Percentiles rank a stretch among this genome's conserved stretches.
These are phyloP conservation scores for Platycheirus rosarum DNA, from an alignment of 2,888 invertebrate species.

Conservation along the genomic window DNA sequence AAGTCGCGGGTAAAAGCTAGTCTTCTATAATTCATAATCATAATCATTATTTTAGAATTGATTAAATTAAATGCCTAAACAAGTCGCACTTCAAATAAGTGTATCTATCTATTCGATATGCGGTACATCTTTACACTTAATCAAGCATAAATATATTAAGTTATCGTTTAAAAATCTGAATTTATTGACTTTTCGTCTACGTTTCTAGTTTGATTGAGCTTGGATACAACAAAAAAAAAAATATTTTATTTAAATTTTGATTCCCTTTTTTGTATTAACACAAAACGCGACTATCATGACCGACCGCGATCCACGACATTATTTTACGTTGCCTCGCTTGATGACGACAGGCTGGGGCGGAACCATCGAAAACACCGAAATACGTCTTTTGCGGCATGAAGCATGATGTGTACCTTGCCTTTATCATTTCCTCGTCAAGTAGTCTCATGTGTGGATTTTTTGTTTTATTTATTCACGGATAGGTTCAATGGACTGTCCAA, in stretches of 20 bases:
- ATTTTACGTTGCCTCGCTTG: constrained; percentile 8
- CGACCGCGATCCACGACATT: too few relatives aligned
- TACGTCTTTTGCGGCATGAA: neutral
- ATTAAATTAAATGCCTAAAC: too few relatives aligned
- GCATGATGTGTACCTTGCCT: neutral
- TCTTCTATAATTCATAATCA: too few relatives aligned
- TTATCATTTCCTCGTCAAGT: constrained; percentile 15
- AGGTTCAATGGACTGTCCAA: constrained; percentile 17
- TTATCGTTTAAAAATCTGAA: too few relatives aligned
- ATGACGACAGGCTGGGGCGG: constrained; percentile 44
- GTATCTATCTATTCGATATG: too few relatives aligned
- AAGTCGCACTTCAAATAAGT: too few relatives aligned
- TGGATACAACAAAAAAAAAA: neutral
- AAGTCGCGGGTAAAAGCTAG: too few relatives aligned
- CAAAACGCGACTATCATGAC: constrained; percentile 23
- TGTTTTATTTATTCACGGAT: neutral
- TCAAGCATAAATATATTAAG: too few relatives aligned
- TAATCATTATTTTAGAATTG: too few relatives aligned
- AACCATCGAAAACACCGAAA: constrained; percentile 17
- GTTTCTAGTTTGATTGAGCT: too few relatives aligned
- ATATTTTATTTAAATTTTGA: constrained; percentile 11
- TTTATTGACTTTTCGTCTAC: too few relatives aligned
- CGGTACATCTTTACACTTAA: too few relatives aligned
- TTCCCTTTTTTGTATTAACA: constrained; percentile 26
- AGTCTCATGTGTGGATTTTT: neutral